A percentile compares a stretch with the other conserved stretches of the same genome.
Evolutionary conservation across 37 sponge, comb jelly and placozoan species (phyloP).

Genomic region (Bolinopsis microptera): DNA sequence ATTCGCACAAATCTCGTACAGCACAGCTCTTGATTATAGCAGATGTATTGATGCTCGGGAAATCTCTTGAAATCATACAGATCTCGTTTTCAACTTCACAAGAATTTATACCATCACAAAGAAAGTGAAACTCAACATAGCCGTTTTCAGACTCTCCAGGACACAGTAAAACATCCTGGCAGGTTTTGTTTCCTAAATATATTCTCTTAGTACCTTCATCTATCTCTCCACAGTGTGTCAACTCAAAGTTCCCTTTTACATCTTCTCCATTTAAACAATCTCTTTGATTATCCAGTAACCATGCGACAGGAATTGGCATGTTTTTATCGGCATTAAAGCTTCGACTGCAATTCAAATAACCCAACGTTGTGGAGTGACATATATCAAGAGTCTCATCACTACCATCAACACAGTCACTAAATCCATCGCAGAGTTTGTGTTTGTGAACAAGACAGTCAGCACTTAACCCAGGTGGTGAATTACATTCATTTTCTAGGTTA

Average conservation of each 20-base stretch:
- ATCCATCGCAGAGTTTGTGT: neutral
- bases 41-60: neutral
- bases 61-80: neutral
- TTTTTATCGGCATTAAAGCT: neutral
- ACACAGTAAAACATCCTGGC: neutral
- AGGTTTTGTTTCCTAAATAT: neutral
- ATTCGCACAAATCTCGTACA: neutral
- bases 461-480: no score
- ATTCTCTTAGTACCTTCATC: no score
- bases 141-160: neutral
- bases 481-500: neutral
- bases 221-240: neutral
- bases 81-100: neutral
- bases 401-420: neutral
- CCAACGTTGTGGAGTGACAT: neutral
- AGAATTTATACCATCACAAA: neutral
- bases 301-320: neutral
- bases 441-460: neutral
- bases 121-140: neutral
- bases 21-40: neutral
- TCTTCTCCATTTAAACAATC: neutral
- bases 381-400: neutral
- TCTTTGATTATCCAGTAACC: neutral
- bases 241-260: neutral
- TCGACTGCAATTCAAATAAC: neutral